Evolutionary conservation across 1,140 invertebrate species (phyloP), one percentile per base, ranked within the genome.

Genomic region (Protaetia brevitarsis): DNA sequence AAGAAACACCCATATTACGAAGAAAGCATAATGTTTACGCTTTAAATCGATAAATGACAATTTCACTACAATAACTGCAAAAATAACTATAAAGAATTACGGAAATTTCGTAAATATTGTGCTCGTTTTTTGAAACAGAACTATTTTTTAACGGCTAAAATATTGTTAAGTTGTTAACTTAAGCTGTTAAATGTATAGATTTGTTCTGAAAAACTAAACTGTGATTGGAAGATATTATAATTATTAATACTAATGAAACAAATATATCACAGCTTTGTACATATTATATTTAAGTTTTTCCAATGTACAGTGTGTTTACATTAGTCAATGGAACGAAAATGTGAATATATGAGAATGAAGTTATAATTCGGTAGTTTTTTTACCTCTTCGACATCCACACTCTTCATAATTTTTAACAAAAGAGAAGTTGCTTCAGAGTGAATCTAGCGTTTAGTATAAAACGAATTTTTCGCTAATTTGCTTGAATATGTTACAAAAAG

Each of bases 321-420:
- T 75, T 78, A 78, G 77, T 78, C 72, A 77, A 72, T 77, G 77
- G 74, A 77, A 75, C 72, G 75, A 77, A 76, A 75, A 72, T 77
- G 76, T 78, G 75, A 77, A 77, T 77, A 78, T 78, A 78, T 76
- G 74, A 78, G 73, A 77, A 76, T 78, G 73, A 76, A 76, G 74
- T 76, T 78, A 71, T 58, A 41, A 28, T 59, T 23, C 11, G 6
- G 19, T 23, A 29, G 57, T 59, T 59, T 59, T 29, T 19, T 59
- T 59, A 29, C n/a, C 5, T n/a, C 11, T n/a, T 19, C 45, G 7
- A 51, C 21, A 51, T 51, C 1, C 45, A 16, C 21, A 19, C 4
- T n/a, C 31, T 5, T 34, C n/a, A n/a, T n/a, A n/a, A n/a, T n/a
- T n/a, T n/a, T n/a, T n/a, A n/a, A n/a, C n/a, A n/a, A n/a, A n/a